Evolutionary conservation across 2,888 invertebrate species (phyloP).

Genomic region (Chloromyia formosa): DNA sequence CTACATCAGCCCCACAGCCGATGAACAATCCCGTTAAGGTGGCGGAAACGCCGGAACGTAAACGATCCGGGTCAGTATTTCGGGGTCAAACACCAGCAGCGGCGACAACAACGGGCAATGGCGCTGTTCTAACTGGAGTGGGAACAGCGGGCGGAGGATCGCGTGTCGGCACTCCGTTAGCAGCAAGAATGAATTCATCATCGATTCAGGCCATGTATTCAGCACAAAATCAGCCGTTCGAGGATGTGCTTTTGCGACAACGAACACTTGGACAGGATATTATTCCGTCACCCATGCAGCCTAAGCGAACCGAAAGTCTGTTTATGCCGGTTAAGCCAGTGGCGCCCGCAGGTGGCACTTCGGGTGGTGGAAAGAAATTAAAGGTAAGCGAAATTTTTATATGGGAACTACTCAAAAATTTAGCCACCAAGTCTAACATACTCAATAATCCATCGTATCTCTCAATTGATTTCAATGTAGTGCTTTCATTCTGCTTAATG

Average conservation of each 20-base stretch:
- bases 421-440: slow-evolving; percentile 20
- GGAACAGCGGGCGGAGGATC: slow-evolving; percentile 58
- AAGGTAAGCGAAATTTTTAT: slow-evolving; percentile 56
- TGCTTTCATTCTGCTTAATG: slow-evolving; percentile 43
- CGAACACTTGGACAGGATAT: slow-evolving; percentile 88
- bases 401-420: background rate
- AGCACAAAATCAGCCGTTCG: slow-evolving; percentile 73
- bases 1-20: slow-evolving; percentile 22
- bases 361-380: slow-evolving; percentile 65
- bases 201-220: slow-evolving; percentile 63
- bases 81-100: slow-evolving; percentile 65
- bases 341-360: slow-evolving; percentile 63
- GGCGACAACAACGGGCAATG: slow-evolving; percentile 69
- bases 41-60: slow-evolving; percentile 62
- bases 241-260: slow-evolving; percentile 82
- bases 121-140: slow-evolving; percentile 69
- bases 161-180: slow-evolving; percentile 66
- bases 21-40: slow-evolving; percentile 25
- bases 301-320: slow-evolving; percentile 90
- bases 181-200: slow-evolving; percentile 59
- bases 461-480: slow-evolving; percentile 27
- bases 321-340: slow-evolving; percentile 74
- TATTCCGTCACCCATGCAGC: slow-evolving; percentile 85
- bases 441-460: background rate
- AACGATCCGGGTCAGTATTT: slow-evolving; percentile 68